A percentile compares a stretch with the other conserved stretches of the same genome.
Conservation (phyloP, 1,140 invertebrate genomes). For the Anoplophora glabripennis region DNA sequence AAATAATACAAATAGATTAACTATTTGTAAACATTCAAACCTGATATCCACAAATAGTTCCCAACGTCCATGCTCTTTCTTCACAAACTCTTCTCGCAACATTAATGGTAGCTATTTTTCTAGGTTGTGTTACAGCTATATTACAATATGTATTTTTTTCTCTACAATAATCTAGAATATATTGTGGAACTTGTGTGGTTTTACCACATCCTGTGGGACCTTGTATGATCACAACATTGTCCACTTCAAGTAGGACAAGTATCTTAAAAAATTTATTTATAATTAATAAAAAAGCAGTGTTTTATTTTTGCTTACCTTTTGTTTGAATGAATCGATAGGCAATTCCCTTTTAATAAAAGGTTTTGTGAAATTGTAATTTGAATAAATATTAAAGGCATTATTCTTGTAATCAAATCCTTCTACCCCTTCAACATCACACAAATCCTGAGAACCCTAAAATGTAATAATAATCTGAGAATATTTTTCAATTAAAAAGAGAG, state of each 20-base stretch:
- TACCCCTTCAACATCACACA: slow-evolving; percentile 20
- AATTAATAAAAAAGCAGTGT: too few species aligned
- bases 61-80: slow-evolving; percentile 76
- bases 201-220: slow-evolving; percentile 77
- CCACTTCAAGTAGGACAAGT: slow-evolving; percentile 17
- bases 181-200: slow-evolving; percentile 85
- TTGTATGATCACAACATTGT: slow-evolving; percentile 70
- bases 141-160: slow-evolving; percentile 58
- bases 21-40: slow-evolving; percentile 33
- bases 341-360: slow-evolving; percentile 27
- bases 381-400: slow-evolving; percentile 20
- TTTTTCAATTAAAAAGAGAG: not conserved
- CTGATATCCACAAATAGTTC: slow-evolving; percentile 84
- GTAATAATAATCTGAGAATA: not conserved
- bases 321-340: slow-evolving; percentile 32
- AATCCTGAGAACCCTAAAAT: slow-evolving; percentile 13
- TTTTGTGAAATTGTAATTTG: slow-evolving; percentile 30
- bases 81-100: slow-evolving; percentile 80
- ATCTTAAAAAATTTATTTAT: slow-evolving; percentile 12
- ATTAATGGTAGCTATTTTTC: slow-evolving; percentile 85
- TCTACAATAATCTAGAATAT: slow-evolving; percentile 74
- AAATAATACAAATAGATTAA: not conserved
- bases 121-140: slow-evolving; percentile 87
- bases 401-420: slow-evolving; percentile 13
- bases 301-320: slow-evolving; percentile 15